Evolutionary conservation across 1,140 invertebrate species (phyloP), one percentile per base, ranked within the genome.

Genomic region (Drosophila equinoxialis): DNA sequence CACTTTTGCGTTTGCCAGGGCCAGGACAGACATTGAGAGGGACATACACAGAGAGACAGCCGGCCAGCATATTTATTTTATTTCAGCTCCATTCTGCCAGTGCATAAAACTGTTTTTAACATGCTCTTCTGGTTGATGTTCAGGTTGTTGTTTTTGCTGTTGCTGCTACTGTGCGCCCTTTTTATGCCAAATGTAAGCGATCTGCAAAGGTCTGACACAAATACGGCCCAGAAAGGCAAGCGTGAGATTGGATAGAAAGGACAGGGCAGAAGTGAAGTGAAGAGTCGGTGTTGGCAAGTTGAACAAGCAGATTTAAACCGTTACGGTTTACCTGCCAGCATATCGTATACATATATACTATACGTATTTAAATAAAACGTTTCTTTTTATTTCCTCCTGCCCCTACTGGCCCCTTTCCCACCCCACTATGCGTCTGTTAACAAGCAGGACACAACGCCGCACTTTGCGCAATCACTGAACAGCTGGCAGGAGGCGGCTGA

Each of bases 101-200:
- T 84, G 84, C 81, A 87, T 87, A 87, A 87, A 87, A 84, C 84
- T 72, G 74, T 80, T 79, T 87, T 87, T 72, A 90, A 89, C 85
- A 80, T 75, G 81, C 63, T 59, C 61, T 71, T 58, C 76, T 77
- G 70, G 68, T 70, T 72, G 65, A 51, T 51, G 45, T 51, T 51
- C 3, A 30, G 26, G 51, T 58, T 30, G 48, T 37, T 48, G 45
- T 48, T 75, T 75, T 48, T 67, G 45, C 54, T 57, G 63, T 65
- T 68, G 65, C 66, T 69, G 67, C 51, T 58, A 58, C 42, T 63
- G 30, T 65, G 64, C 76, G 68, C 71, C 83, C 83, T 89, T 87
- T 87, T 87, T 84, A 89, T 84, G 85, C 74, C 85, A 87, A 89
- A 74, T 90, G 84, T 84, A 89, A 87, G 80, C 85, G 85, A 87